Evolutionary conservation across 2,113 vertebrate genomes (phyloP).

Genomic region (Phyllostomus hastatus): DNA sequence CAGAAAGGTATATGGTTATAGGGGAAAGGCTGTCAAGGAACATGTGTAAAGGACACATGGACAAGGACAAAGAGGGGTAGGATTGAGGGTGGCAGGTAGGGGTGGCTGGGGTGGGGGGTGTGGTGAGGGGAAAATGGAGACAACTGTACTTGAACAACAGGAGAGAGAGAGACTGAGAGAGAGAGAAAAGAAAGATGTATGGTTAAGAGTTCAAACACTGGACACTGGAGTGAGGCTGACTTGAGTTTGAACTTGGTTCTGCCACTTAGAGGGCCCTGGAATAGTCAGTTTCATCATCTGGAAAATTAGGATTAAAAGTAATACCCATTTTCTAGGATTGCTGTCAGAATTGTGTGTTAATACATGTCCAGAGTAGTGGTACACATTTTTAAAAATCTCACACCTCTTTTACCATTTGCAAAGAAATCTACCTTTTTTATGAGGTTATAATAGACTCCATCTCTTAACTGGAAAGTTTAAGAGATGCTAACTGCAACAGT

Average conservation of each 20-base stretch:
- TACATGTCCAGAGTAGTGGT: neutral
- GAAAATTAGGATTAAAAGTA: neutral
- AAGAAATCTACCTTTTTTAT: neutral
- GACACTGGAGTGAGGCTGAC: neutral
- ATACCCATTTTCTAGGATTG: neutral
- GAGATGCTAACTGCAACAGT: neutral
- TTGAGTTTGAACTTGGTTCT: neutral
- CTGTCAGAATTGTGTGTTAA: neutral
- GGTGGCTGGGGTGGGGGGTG: too few relatives aligned
- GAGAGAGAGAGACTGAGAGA: too few relatives aligned
- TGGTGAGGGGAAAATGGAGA: too few relatives aligned
- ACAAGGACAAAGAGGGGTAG: too few relatives aligned
- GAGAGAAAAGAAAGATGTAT: neutral
- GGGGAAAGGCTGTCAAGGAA: neutral
- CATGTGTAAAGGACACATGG: too few relatives aligned
- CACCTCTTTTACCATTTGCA: conserved; percentile 23
- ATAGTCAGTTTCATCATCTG: neutral
- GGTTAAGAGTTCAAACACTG: neutral
- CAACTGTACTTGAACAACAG: too few relatives aligned
- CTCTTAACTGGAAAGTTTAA: neutral
- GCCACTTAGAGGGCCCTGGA: neutral
- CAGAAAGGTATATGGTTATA: neutral
- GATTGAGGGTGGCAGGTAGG: too few relatives aligned
- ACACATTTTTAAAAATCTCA: neutral
- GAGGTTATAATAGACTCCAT: neutral